Base-by-base conservation (phyloP, 1,140 invertebrate genomes). In the Capitella teleta region DNA sequence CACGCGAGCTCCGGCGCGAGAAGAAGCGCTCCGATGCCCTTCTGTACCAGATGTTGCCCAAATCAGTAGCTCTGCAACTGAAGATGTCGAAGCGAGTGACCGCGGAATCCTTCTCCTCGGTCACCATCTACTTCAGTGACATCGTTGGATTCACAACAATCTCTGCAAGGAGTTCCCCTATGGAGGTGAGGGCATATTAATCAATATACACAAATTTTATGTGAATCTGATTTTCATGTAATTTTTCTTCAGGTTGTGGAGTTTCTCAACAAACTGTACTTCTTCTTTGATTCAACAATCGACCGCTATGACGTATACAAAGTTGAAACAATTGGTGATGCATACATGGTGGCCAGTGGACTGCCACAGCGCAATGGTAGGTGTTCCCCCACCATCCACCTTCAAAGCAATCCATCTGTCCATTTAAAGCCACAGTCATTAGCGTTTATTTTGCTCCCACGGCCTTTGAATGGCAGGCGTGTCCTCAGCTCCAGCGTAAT, bases 141-240 rank as follows among this genome's bases (percentile, higher is more conserved):
- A 93, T 94, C 60, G 89, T 93, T 53, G 89, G 89, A 25, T 94
- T 94, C 74, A 94, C 89, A 40, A 83, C 80, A 38, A 86, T 93
- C 53, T 90, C 87, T 6, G 86, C 87, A 23, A 49, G 54, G 30
- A 60, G 53, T 30, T 54, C 63, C 6, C 68, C 70, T 0, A 53
- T 67, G 37, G 55, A 71, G 49, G 63, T 55, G 25, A 21, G 38
- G n/a, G n/a, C n/a, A n/a, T n/a, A n/a, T n/a, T n/a, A n/a, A n/a
- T n/a, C n/a, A n/a, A n/a, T n/a, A n/a, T n/a, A n/a, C n/a, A n/a
- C n/a, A n/a, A n/a, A n/a, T n/a, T n/a, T n/a, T n/a, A n/a, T n/a
- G n/a, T n/a, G n/a, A n/a, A n/a, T n/a, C n/a, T n/a, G n/a, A n/a
- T n/a, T n/a, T n/a, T n/a, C n/a, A n/a, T n/a, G n/a, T n/a, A n/a